Conservation (phyloP, 2,888 invertebrate genomes). For the Asteroscopus sphinx region DNA sequence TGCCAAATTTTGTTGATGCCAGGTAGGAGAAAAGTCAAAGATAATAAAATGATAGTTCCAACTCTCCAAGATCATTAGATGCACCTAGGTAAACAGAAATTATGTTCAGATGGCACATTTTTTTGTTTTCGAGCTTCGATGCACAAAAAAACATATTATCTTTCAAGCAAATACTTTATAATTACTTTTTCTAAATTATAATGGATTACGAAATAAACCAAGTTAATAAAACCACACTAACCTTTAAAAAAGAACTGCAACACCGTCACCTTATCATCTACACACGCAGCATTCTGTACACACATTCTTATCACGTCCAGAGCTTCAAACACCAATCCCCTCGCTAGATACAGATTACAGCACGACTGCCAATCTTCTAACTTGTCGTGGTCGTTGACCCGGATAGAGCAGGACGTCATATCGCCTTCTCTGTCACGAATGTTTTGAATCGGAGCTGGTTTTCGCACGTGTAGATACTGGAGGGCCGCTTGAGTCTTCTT, state of each 20-base stretch:
- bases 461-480: constrained; percentile 91
- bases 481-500: constrained; percentile 92
- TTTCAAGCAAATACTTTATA: too few relatives aligned
- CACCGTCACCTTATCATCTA: constrained; percentile 81
- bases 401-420: constrained; percentile 47
- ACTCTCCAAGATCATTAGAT: too few relatives aligned
- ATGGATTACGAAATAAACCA: too few relatives aligned
- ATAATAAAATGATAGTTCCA: too few relatives aligned
- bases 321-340: constrained; percentile 91
- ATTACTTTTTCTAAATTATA: too few relatives aligned
- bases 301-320: constrained; percentile 91
- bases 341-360: constrained; percentile 91
- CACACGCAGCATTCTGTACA: constrained; percentile 77
- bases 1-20: too few relatives aligned
- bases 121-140: too few relatives aligned
- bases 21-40: too few relatives aligned
- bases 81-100: too few relatives aligned
- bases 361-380: constrained; percentile 87
- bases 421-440: constrained; percentile 65
- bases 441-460: constrained; percentile 87
- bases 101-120: too few relatives aligned
- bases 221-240: constrained; percentile 63
- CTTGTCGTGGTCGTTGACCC: constrained; percentile 74
- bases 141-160: too few relatives aligned
- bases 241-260: constrained; percentile 91